Conservation (phyloP, 1,140 invertebrate genomes). For the Heterodera carotae region DNA sequence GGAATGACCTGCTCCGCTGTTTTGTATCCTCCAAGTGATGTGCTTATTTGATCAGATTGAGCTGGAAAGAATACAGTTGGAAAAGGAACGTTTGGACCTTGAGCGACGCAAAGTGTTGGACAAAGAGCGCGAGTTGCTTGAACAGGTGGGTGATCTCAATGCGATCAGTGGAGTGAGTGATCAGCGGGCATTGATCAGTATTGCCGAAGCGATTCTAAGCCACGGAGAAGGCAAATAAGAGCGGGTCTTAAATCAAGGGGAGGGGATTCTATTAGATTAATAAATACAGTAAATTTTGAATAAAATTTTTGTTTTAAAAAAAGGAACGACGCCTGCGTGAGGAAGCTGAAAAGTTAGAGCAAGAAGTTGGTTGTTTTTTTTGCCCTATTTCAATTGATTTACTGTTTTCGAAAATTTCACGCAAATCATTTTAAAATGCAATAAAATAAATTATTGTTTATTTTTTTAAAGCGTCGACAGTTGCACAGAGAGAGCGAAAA, state of each 20-base stretch:
- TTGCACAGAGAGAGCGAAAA: slow-evolving; percentile 49
- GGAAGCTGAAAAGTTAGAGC: slow-evolving; percentile 22
- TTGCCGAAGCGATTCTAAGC: no score
- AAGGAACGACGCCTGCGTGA: slow-evolving; percentile 12
- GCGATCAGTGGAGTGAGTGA: no score
- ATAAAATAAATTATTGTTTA: no score
- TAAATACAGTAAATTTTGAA: slow-evolving; percentile 16
- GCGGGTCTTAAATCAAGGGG: no score
- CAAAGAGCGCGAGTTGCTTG: slow-evolving; percentile 49
- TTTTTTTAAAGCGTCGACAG: slow-evolving; percentile 26
- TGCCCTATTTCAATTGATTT: background rate
- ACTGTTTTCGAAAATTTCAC: background rate
- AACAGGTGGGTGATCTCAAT: slow-evolving; percentile 54
- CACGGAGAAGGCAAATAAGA: no score
- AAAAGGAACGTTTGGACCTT: slow-evolving; percentile 62
- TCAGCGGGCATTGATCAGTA: no score
- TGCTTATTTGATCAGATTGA: slow-evolving; percentile 47
- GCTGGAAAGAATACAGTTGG: slow-evolving; percentile 58
- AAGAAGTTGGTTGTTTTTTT: slow-evolving; percentile 12
- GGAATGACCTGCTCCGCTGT: no score
- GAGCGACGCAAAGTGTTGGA: slow-evolving; percentile 58
- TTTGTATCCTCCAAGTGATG: no score
- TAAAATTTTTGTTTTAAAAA: background rate
- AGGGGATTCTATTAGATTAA: slow-evolving; percentile 49
- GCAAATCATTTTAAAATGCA: no score